Evolutionary conservation across 1,140 invertebrate species (phyloP).

Genomic region (Heliconius eleuchia): DNA sequence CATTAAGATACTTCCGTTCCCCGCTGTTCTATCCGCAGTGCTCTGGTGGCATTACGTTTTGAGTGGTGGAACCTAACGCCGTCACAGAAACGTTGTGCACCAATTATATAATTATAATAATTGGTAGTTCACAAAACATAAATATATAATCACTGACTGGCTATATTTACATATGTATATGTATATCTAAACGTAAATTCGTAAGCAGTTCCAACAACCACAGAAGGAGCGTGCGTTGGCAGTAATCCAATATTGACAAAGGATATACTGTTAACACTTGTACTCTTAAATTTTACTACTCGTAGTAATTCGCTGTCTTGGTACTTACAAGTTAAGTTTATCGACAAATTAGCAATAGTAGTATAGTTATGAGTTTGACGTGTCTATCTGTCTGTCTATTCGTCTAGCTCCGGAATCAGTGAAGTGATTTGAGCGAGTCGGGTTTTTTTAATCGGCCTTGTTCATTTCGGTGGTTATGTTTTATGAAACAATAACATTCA

Average conservation of each 20-base stretch:
- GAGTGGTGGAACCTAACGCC: no score
- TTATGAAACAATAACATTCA: no score
- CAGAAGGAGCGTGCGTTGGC: constrained; percentile 31
- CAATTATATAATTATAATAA: neutral
- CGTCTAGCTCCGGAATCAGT: no score
- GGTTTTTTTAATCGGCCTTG: no score
- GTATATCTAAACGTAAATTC: neutral
- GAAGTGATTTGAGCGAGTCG: no score
- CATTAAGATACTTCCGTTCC: no score
- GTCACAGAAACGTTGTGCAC: no score
- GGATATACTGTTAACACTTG: constrained; percentile 31
- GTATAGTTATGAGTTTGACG: no score
- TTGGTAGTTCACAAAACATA: neutral
- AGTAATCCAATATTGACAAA: constrained; percentile 36
- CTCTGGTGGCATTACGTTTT: no score
- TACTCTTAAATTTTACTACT: constrained; percentile 24
- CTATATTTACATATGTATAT: neutral
- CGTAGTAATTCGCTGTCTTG: constrained; percentile 24
- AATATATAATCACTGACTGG: neutral
- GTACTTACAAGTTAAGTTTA: constrained; percentile 13
- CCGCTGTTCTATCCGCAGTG: no score
- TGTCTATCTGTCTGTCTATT: no score
- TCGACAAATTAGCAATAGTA: neutral
- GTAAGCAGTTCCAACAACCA: constrained; percentile 24
- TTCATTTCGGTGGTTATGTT: no score